Conservation (phyloP, 1,140 invertebrate genomes). For the Dysdera silvatica region DNA sequence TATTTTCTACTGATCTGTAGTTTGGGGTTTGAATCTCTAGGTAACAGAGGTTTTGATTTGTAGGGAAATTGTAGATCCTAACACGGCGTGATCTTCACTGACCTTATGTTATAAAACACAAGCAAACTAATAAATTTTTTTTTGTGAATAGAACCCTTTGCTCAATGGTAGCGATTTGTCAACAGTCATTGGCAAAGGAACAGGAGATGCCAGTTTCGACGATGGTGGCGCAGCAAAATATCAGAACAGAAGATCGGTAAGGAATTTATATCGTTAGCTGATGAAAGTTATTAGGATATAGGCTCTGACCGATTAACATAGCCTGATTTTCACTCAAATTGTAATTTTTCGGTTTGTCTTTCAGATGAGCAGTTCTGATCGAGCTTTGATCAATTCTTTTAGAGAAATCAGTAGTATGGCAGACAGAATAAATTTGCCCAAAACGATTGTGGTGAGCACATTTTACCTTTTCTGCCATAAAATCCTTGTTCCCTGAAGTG, state of each 20-base stretch:
- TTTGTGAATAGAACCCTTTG: slow-evolving; percentile 71
- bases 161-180: slow-evolving; percentile 92
- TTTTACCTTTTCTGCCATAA: background rate
- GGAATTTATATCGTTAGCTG: too few species aligned
- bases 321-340: slow-evolving; percentile 4
- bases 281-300: too few species aligned
- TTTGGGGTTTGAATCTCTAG: too few species aligned
- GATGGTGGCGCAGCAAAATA: slow-evolving; percentile 82
- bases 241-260: slow-evolving; percentile 78
- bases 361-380: slow-evolving; percentile 80
- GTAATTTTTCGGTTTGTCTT: slow-evolving; percentile 28
- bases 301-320: too few species aligned
- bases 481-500: too few species aligned
- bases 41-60: too few species aligned
- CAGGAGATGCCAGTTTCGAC: slow-evolving; percentile 70
- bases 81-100: too few species aligned
- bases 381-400: slow-evolving; percentile 90
- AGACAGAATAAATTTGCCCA: slow-evolving; percentile 91
- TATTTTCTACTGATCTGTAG: too few species aligned
- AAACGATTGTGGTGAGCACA: slow-evolving; percentile 58
- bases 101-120: background rate
- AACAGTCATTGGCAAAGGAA: slow-evolving; percentile 91
- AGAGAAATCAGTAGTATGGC: slow-evolving; percentile 96
- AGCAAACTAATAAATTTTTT: background rate
- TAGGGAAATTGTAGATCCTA: too few species aligned